These are phyloP conservation scores for Apodemia duryi DNA, from an alignment of 2,888 invertebrate species.

Conservation along the genomic window DNA sequence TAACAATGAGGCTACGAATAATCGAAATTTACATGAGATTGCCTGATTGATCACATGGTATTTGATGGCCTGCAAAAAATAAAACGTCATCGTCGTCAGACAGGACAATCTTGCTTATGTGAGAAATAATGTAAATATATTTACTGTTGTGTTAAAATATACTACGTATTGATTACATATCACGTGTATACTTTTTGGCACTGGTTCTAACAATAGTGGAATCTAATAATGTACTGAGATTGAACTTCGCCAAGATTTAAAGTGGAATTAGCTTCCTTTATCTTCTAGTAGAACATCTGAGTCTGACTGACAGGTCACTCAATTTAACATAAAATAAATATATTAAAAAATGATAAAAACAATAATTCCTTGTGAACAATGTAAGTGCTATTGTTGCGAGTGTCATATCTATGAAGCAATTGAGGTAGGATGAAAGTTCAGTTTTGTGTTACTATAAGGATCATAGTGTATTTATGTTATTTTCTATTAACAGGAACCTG, in stretches of 20 bases:
- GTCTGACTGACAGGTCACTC: constrained; percentile 23
- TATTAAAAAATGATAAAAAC: constrained; percentile 30
- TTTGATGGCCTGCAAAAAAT: no score
- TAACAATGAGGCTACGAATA: no score
- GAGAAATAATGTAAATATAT: no score
- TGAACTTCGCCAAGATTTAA: constrained; percentile 19
- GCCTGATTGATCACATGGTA: no score
- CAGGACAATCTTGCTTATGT: not conserved
- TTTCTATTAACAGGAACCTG: constrained; percentile 49
- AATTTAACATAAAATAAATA: constrained; percentile 13
- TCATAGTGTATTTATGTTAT: not conserved
- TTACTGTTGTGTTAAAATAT: not conserved
- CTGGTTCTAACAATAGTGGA: constrained; percentile 16
- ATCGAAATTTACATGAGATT: no score
- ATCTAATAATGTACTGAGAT: not conserved
- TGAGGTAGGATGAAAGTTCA: constrained; percentile 22
- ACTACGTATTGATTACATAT: constrained; percentile 3
- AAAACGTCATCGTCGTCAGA: not conserved
- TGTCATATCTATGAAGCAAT: constrained; percentile 22
- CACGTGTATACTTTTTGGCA: constrained; percentile 18
- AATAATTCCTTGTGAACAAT: constrained; percentile 26
- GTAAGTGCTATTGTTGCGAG: constrained; percentile 28
- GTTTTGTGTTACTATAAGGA: not conserved
- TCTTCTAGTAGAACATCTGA: constrained; percentile 22
- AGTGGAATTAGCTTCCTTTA: constrained; percentile 26